Evolutionary conservation across 2,797 vertebrate species (phyloP).

Genomic region (Esox lucius): DNA sequence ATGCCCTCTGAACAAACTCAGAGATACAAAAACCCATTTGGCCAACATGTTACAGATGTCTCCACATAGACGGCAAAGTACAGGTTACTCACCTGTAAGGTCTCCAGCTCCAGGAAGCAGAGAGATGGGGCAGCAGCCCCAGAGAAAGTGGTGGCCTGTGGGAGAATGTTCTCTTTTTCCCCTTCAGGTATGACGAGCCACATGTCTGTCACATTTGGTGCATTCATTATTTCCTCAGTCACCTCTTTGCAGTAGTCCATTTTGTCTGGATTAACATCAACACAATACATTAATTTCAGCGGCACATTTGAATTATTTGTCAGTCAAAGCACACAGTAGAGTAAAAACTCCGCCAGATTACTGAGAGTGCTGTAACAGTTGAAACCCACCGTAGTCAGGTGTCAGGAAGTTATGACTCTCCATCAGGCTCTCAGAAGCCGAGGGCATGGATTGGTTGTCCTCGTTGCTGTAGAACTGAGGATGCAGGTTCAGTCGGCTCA

Average conservation of each 20-base stretch:
- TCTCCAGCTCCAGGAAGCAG: slow-evolving; percentile 33
- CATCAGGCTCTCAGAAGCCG: slow-evolving; percentile 5
- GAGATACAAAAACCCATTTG: background rate
- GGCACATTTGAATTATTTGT: background rate
- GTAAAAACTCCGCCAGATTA: background rate
- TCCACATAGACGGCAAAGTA: background rate
- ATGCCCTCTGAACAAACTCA: slow-evolving; percentile 32
- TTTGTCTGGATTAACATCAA: slow-evolving; percentile 35
- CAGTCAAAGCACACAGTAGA: background rate
- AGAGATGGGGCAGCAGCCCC: slow-evolving; percentile 15
- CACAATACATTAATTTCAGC: background rate
- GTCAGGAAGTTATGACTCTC: slow-evolving; percentile 38
- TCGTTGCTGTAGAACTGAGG: slow-evolving; percentile 35
- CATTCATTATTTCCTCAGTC: slow-evolving; percentile 18
- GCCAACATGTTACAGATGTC: no score
- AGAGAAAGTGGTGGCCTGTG: slow-evolving; percentile 15
- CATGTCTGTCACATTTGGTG: slow-evolving; percentile 23
- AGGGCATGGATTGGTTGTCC: slow-evolving; percentile 36
- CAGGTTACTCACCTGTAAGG: slow-evolving; percentile 41
- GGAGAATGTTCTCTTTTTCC: slow-evolving; percentile 17
- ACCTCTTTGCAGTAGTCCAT: slow-evolving; percentile 12
- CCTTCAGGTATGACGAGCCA: slow-evolving; percentile 19
- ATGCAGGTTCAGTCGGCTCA: slow-evolving; percentile 29
- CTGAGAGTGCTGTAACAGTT: background rate
- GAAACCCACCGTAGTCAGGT: slow-evolving; percentile 33